A percentile compares a stretch with the other conserved stretches of the same genome.
Conservation (phyloP, 2,888 invertebrate genomes). For the Eudemis profundana region DNA sequence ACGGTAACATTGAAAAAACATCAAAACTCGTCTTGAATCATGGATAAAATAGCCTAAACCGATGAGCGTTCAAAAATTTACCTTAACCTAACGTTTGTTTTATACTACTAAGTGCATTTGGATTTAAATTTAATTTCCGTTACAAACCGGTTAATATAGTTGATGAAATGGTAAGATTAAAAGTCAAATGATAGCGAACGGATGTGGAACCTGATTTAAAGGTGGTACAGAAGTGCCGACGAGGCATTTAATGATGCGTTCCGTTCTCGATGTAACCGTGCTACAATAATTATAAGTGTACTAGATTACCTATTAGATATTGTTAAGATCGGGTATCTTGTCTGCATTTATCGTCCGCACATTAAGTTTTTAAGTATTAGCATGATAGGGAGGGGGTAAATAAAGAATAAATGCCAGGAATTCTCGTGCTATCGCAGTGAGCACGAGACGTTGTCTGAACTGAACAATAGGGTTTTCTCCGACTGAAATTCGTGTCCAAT, state of each 20-base stretch:
- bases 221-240: slow-evolving; percentile 37
- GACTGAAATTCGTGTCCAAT: slow-evolving; percentile 36
- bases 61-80: slow-evolving; percentile 33
- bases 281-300: slow-evolving; percentile 1
- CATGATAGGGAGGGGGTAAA: not conserved
- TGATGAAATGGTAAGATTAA: slow-evolving; percentile 44
- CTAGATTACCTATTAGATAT: slow-evolving; percentile 22
- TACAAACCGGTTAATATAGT: slow-evolving; percentile 38
- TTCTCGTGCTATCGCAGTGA: not conserved
- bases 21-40: too few relatives aligned
- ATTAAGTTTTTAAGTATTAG: too few relatives aligned
- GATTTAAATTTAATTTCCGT: slow-evolving; percentile 41
- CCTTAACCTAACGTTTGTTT: slow-evolving; percentile 23
- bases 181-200: slow-evolving; percentile 41
- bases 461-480: slow-evolving; percentile 16
- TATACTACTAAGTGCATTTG: slow-evolving; percentile 22
- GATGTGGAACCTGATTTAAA: slow-evolving; percentile 42
- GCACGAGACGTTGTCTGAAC: slow-evolving; percentile 8
- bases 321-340: slow-evolving; percentile 13
- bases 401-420: not conserved
- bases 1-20: too few relatives aligned
- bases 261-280: slow-evolving; percentile 1
- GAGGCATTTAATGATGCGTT: slow-evolving; percentile 33
- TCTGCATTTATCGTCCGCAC: slow-evolving; percentile 5
- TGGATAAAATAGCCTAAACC: too few relatives aligned